A percentile compares a stretch with the other conserved stretches of the same genome.
These are phyloP conservation scores for Fragum sueziense DNA, from an alignment of 2,888 invertebrate species.

Conservation along the genomic window DNA sequence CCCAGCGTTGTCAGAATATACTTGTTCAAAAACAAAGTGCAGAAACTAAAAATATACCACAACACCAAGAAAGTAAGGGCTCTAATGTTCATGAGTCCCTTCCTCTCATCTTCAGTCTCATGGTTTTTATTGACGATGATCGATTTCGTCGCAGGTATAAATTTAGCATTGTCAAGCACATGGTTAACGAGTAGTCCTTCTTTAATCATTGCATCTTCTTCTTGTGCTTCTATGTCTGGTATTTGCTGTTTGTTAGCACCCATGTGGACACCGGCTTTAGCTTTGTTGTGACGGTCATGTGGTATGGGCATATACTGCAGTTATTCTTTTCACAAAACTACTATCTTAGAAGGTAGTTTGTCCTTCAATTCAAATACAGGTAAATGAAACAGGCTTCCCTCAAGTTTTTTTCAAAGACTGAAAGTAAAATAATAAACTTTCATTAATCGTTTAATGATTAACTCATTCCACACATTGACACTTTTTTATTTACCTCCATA, in stretches of 20 bases:
- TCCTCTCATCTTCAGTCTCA: slow-evolving; percentile 65
- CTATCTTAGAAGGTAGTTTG: no score
- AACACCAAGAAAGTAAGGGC: slow-evolving; percentile 82
- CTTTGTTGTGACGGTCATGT: background rate
- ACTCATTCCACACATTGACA: no score
- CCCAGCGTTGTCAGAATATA: slow-evolving; percentile 89
- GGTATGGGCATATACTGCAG: background rate
- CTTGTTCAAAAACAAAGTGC: slow-evolving; percentile 90
- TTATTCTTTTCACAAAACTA: no score
- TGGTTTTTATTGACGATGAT: slow-evolving; percentile 44
- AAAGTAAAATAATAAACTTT: no score
- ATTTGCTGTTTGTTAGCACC: background rate
- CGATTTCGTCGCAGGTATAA: slow-evolving; percentile 53
- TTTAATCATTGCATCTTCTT: background rate
- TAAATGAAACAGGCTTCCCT: no score
- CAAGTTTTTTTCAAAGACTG: no score
- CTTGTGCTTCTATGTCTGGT: background rate
- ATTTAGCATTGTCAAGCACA: slow-evolving; percentile 59
- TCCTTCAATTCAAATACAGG: no score
- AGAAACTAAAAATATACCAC: slow-evolving; percentile 91
- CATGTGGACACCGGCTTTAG: background rate
- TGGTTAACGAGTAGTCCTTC: slow-evolving; percentile 13
- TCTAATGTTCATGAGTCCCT: slow-evolving; percentile 73
- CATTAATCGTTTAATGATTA: no score
- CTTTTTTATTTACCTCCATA: no score